Conservation (phyloP, 2,113 vertebrate species). For the Irena cyanogastra region DNA sequence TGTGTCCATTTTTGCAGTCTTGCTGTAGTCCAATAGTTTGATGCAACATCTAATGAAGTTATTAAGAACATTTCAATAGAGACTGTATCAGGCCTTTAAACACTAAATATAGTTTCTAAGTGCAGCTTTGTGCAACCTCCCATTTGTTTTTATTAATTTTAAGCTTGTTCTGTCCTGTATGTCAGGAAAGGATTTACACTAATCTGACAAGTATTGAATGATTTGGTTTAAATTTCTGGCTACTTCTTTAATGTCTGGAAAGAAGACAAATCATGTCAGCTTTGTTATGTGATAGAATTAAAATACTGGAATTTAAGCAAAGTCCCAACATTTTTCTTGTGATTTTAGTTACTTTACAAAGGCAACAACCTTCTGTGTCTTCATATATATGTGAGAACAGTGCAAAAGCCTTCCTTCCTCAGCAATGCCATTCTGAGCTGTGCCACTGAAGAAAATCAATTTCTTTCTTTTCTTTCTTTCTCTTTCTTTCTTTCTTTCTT, state of each 20-base stretch:
- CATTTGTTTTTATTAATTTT: neutral
- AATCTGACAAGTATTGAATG: neutral
- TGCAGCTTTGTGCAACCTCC: neutral
- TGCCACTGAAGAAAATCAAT: neutral
- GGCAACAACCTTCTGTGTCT: neutral
- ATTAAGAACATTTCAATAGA: neutral
- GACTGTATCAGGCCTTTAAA: neutral
- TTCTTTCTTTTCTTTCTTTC: neutral
- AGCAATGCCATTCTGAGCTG: neutral
- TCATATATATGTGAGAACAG: rapidly evolving
- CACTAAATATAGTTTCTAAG: neutral
- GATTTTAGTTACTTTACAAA: neutral
- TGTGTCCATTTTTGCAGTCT: neutral
- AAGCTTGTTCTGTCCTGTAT: neutral
- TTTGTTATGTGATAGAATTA: neutral
- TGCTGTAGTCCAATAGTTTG: neutral
- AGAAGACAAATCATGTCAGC: neutral
- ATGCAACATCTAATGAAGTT: neutral
- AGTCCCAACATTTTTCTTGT: neutral
- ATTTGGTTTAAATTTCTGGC: neutral
- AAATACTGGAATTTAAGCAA: neutral
- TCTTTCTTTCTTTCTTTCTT: too few species aligned
- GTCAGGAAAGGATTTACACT: neutral
- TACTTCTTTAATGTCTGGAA: neutral
- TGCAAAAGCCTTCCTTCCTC: neutral